Evolutionary conservation across 2,888 invertebrate species (phyloP), one percentile per base, ranked within the genome.

Genomic region (Apodemia zela): DNA sequence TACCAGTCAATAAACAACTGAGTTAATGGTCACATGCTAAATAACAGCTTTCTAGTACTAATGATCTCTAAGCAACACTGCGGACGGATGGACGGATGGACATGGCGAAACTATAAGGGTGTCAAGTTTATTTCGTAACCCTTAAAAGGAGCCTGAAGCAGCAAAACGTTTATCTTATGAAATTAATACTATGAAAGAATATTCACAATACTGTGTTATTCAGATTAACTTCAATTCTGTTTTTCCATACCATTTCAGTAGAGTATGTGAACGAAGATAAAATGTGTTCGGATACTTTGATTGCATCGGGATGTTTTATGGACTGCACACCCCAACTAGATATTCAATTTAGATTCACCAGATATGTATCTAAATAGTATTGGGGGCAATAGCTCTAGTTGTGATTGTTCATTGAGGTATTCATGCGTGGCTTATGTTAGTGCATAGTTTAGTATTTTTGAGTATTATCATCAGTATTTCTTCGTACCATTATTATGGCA

Each of bases 301-400:
- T 74, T 69, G 71, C 72, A 73, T 68, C 70, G 71, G 71, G 67
- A 70, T 72, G 71, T 80, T 89, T 88, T 87, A 89, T 85, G 78
- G 80, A 80, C 78, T 79, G 78, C 75, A 74, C 78, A 80, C 80
- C 83, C 85, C 77, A 77, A 74, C 80, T 74, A 80, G 79, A 78
- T 82, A 89, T 89, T 89, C 87, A 89, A 90, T 89, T 89, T 89
- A 89, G 89, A 90, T 89, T 75, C 73, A 78, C 76, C 78, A 78
- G 77, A 77, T 73, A 78, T 89, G 88, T 89, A 87, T 76, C 75
- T 67, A 58, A 54, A 54, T 54, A 33, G 58, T 47, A 62, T 21
- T 45, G 62, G 58, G 58, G 47, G 18, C 62, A 47, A 59, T 62
- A 59, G 68, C 68, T 67, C 74, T 7, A 54, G 61, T 35, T 51